Percentiles rank a stretch among this genome's conserved stretches.
Evolutionary conservation across 2,888 invertebrate species (phyloP).

Genomic region (Drosophila hamatofila): DNA sequence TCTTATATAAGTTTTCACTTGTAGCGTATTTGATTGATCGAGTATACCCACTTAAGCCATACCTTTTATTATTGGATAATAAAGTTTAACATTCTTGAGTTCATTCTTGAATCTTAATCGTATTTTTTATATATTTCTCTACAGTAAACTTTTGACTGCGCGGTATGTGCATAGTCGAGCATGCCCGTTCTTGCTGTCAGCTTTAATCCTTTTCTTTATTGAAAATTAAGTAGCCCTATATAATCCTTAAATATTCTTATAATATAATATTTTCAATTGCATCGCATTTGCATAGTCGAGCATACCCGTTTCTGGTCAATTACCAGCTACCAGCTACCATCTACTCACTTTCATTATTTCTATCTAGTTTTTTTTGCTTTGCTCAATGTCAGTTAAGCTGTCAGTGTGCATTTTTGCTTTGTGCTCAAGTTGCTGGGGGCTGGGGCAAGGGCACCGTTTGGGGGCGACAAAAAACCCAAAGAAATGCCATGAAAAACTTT

Average conservation of each 20-base stretch:
- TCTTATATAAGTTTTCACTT: too few species aligned
- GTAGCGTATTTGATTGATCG: too few species aligned
- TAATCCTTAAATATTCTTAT: not conserved
- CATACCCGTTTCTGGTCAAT: not conserved
- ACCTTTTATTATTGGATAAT: too few species aligned
- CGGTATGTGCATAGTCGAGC: not conserved
- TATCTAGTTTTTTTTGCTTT: conserved; percentile 14
- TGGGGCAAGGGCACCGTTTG: conserved; percentile 8
- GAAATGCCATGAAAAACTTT: conserved; percentile 59
- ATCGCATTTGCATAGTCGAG: conserved; percentile 9
- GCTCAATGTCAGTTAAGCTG: conserved; percentile 72
- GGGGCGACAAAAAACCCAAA: conserved; percentile 56
- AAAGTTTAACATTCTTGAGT: too few species aligned
- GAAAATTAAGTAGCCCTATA: too few species aligned
- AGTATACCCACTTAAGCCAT: not conserved
- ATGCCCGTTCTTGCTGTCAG: not conserved
- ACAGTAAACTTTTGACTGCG: too few species aligned
- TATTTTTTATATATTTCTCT: too few species aligned
- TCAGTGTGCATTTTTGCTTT: conserved; percentile 78
- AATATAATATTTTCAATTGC: not conserved
- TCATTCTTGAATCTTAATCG: too few species aligned
- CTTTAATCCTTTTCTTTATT: conserved; percentile 19
- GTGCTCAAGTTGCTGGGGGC: conserved; percentile 55
- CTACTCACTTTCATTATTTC: conserved; percentile 38
- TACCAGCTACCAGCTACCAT: not conserved